Base-by-base conservation (phyloP, 2,113 vertebrate genomes). In the Nematolebias whitei region DNA sequence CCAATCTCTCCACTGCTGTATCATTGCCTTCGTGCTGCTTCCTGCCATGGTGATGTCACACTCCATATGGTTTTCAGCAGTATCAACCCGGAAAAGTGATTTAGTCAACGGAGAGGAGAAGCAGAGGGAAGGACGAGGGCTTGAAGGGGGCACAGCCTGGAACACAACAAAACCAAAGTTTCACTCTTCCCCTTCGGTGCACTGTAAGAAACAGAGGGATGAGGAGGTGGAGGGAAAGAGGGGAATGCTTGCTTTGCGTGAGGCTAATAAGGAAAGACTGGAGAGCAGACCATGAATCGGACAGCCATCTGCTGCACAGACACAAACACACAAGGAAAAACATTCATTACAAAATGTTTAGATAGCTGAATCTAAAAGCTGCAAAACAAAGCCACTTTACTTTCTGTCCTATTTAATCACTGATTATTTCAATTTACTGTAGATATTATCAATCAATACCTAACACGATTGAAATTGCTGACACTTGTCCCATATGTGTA, bases 11-110 rank as follows among this genome's bases (percentile, higher is more conserved):
- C 60, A 59, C 82, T 71, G 69, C 85, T 88, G 85, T 80, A 80
- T 88, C 78, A 79, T 85, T 87, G 77, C 84, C 87, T 80, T 89
- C 82, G 85, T 85, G 71, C 74, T 72, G 89, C 92, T 92, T 93
- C 91, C 91, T 93, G 90, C 85, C 91, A 85, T 87, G 86, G 89
- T 93, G 92, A 94, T 94, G 93, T 94, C 93, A 94, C 93, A 80
- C 89, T 38, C 85, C 93, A 93, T 93, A 92, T 93, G 93, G 93
- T 92, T 93, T 93, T 92, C 90, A 92, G 91, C 68, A 91, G 79
- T 83, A 90, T 90, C 87, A 83, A 90, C 87, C 88, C 88, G 90
- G 92, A 92, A 93, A 92, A 92, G 90, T 88, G 89, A 93, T 93
- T 93, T 91, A 90, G 87, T 86, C 71, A 75, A 85, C 59, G 69